Evolutionary conservation across 2,113 vertebrate genomes (phyloP), one percentile per base, ranked within the genome.

Genomic region (Neolamprologus kungweensis): DNA sequence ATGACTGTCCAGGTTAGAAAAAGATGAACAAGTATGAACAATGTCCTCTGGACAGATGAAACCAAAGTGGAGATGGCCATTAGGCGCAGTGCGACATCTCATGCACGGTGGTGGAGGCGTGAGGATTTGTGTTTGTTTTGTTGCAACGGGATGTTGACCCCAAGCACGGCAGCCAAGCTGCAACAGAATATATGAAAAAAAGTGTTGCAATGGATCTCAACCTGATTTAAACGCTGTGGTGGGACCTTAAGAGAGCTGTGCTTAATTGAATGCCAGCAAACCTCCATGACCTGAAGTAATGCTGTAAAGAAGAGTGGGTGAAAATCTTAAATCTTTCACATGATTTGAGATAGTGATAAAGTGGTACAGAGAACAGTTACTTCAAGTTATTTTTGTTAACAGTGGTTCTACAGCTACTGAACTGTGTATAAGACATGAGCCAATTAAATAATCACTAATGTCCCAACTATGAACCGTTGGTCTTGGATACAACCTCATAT

Each of bases 401-500:
- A 23, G 65, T 0, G 2, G 1, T 45, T 73, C 21, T 73, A 45
- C 37, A 23, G 65, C 65, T 42, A 45, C 21, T 73, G 37, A 73
- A 45, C 40, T 9, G 17, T 35, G 60, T 65, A 65, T 65, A 42
- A 26, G 14, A 8, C 40, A 17, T 45, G 40, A 23, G 21, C 13
- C 37, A 42, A 35, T 68, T 4, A 26, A 71, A 45, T 1, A 73
- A 45, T 45, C 35, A 21, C 68, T 3, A 10, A 45, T 1, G 21
- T 45, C 23, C 14, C 40, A 73, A 73, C 40, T 9, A 17, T 73
- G 68, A 45, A 45, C 40, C 6, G 2, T 16, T 9, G n/a, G 37
- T 1, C 37, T 23, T 7, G n/a, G 0, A 23, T 73, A 45, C 2
- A 45, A 47, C 21, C 21, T 26, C 21, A 26, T 7, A 42, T 45